Percentiles rank a stretch among this genome's conserved stretches.
These are phyloP conservation scores for Osedax frankpressi DNA, from an alignment of 2,888 invertebrate species.

Conservation along the genomic window DNA sequence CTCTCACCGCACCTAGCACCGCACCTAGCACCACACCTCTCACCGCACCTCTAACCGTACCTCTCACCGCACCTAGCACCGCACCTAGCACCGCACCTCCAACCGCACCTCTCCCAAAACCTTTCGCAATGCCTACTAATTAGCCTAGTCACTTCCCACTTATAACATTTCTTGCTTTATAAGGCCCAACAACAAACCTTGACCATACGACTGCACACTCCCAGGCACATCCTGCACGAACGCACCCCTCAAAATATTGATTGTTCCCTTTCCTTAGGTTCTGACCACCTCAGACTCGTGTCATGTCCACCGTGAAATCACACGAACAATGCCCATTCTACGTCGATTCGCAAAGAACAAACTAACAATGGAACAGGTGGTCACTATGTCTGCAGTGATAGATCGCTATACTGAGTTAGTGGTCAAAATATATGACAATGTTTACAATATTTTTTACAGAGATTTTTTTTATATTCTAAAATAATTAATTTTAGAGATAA, in stretches of 20 bases:
- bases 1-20: no score
- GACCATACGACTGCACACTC: no score
- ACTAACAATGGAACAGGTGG: constrained; percentile 42
- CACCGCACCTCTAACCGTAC: no score
- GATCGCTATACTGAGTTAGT: constrained; percentile 42
- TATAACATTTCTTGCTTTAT: no score
- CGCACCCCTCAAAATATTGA: neutral
- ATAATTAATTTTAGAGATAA: neutral
- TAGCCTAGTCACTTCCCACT: no score
- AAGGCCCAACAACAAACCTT: no score
- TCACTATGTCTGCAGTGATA: constrained; percentile 39
- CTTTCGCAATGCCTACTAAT: no score
- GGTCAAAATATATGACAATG: no score
- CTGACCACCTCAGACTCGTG: constrained; percentile 31
- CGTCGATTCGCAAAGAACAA: constrained; percentile 32
- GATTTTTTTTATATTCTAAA: neutral
- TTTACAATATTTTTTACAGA: constrained; percentile 4
- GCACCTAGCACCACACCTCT: no score
- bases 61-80: no score
- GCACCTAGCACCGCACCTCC: no score
- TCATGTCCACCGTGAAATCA: constrained; percentile 30
- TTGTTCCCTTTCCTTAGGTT: constrained; percentile 25
- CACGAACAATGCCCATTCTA: constrained; percentile 29
- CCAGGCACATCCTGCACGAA: neutral
- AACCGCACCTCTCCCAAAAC: no score